These are phyloP conservation scores for Heteronetta atricapilla DNA, from an alignment of 2,113 vertebrate species.

Conservation along the genomic window DNA sequence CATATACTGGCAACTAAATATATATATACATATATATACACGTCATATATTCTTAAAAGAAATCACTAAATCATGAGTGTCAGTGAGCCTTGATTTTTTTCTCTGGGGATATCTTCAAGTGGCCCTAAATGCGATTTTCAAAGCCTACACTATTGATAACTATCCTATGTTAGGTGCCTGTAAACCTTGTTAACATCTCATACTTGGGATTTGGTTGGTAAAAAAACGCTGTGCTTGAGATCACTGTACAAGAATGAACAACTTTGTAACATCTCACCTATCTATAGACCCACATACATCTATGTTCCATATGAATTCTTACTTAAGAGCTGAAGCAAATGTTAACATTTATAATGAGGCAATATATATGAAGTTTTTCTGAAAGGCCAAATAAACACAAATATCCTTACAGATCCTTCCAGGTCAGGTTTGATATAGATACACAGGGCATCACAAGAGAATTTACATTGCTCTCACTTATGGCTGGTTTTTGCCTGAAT, in stretches of 20 bases:
- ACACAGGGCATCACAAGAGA: not conserved
- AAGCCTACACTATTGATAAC: not conserved
- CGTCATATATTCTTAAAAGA: not conserved
- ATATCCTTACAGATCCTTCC: not conserved
- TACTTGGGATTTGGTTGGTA: not conserved
- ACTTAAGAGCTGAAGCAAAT: not conserved
- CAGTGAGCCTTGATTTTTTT: not conserved
- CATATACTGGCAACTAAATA: not conserved
- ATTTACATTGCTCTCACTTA: not conserved
- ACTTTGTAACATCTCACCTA: not conserved
- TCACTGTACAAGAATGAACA: not conserved
- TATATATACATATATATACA: not conserved
- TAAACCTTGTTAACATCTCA: not conserved
- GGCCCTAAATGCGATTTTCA: not conserved
- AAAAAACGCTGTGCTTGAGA: accelerated
- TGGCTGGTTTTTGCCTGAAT: not conserved
- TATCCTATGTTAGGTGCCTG: not conserved
- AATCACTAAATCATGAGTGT: not conserved
- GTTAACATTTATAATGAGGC: not conserved
- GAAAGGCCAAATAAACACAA: not conserved
- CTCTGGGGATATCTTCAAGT: not conserved
- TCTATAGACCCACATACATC: not conserved
- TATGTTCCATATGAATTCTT: not conserved
- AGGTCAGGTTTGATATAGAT: not conserved
- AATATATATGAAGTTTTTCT: not conserved